These are phyloP conservation scores for Deroptyus accipitrinus DNA, from an alignment of 2,113 vertebrate species.

Conservation along the genomic window DNA sequence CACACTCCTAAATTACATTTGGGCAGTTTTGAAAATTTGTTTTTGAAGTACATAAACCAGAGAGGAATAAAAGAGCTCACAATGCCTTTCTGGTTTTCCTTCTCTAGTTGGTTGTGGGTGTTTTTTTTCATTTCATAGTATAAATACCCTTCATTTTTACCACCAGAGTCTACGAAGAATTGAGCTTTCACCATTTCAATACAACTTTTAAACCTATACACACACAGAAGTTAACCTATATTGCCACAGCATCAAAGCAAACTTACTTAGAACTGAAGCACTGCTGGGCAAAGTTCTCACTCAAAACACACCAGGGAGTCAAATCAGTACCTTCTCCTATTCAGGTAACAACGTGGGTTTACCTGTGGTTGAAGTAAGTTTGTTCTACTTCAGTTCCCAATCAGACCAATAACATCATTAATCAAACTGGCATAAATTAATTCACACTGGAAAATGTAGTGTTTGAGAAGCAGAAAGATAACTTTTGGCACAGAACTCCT, in stretches of 20 bases:
- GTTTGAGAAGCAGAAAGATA: not conserved
- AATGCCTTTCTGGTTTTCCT: not conserved
- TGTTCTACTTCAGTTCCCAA: not conserved
- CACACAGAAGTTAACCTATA: not conserved
- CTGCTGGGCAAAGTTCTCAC: not conserved
- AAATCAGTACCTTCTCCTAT: not conserved
- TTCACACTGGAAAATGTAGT: not conserved
- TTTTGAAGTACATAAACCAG: not conserved
- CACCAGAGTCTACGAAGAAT: not conserved
- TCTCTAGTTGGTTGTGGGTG: not conserved
- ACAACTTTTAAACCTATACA: not conserved
- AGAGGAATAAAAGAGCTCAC: slow-evolving; percentile 3
- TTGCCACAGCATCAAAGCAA: not conserved
- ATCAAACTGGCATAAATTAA: not conserved
- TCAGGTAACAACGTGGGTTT: not conserved
- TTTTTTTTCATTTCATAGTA: not conserved
- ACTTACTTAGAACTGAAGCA: not conserved
- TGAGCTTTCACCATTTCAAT: not conserved
- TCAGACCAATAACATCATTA: not conserved
- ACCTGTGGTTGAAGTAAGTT: not conserved
- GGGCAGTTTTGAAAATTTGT: not conserved
- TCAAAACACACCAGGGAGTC: not conserved
- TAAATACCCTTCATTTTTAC: not conserved
- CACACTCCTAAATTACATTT: not conserved
- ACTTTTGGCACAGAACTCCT: not conserved